Evolutionary conservation across 2,797 vertebrate genomes (phyloP).

Genomic region (Sphaeramia orbicularis): DNA sequence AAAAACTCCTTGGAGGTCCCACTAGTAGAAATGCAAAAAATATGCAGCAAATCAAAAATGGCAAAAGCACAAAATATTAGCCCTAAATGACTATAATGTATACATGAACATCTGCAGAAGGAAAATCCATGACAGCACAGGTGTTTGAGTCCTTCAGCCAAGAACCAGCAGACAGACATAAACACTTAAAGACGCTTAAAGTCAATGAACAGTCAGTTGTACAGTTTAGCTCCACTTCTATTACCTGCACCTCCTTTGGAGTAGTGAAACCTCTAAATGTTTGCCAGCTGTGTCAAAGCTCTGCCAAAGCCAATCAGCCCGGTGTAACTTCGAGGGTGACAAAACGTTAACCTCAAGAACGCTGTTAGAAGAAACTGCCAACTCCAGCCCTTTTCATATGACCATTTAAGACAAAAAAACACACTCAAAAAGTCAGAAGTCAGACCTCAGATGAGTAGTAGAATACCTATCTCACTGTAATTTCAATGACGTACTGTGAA

Average conservation of each 20-base stretch:
- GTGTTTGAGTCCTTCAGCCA: constrained; percentile 18
- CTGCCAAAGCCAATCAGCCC: constrained; percentile 54
- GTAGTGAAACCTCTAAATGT: constrained; percentile 24
- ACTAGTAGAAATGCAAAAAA: background rate
- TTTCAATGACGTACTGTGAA: constrained; percentile 19
- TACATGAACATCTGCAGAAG: constrained; percentile 7
- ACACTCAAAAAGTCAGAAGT: constrained; percentile 25
- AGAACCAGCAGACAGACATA: constrained; percentile 28
- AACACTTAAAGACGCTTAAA: constrained; percentile 42
- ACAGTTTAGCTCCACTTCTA: constrained; percentile 47
- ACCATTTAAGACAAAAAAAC: constrained; percentile 15
- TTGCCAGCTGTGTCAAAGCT: constrained; percentile 46
- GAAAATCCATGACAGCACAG: constrained; percentile 8
- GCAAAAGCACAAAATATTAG: constrained; percentile 15
- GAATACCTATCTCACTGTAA: constrained; percentile 31
- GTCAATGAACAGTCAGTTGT: constrained; percentile 51
- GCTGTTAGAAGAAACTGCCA: constrained; percentile 24
- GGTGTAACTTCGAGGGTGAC: constrained; percentile 30
- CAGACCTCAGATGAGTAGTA: constrained; percentile 26
- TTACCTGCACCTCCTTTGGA: constrained; percentile 28
- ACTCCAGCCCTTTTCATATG: constrained; percentile 24
- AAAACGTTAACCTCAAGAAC: constrained; percentile 32
- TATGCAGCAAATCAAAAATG: constrained; percentile 8
- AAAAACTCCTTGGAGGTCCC: background rate
- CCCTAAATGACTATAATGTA: background rate